Evolutionary conservation across 2,797 vertebrate species (phyloP), one percentile per base, ranked within the genome.

Genomic region (Pangasius macronema): DNA sequence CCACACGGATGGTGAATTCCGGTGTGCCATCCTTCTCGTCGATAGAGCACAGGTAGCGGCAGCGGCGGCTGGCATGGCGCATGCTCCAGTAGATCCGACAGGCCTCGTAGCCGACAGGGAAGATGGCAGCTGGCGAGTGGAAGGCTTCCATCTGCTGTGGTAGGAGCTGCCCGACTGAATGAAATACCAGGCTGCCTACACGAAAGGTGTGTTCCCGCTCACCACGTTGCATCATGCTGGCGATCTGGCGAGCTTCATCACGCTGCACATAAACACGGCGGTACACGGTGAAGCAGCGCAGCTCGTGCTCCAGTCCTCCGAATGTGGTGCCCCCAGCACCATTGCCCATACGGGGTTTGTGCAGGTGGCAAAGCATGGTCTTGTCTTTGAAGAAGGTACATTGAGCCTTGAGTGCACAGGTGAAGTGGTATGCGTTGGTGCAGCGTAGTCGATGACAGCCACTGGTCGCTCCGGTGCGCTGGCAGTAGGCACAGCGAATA

Each of bases 301-400:
- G 94, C 90, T 99, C 97, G 1, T 97, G 97, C 92, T 99, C 97
- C 0, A 55, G 46, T 33, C 81, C 86, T 49, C 85, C 76, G 4
- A 83, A 67, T 2, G 18, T 9, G 24, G 63, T 68, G 2, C 72
- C 49, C 27, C 80, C 86, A 0, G 67, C 51, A 14, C 46, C 53
- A 30, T 30, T 70, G 24, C 84, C 90, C 83, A 93, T 95, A 93
- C 93, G 94, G 87, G 98, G 98, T 93, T 97, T 97, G 94, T 99
- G 99, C 93, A 97, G 92, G 90, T 97, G 97, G 91, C 98, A 99
- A 86, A 99, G 96, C 99, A 99, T 98, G 7, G 98, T 99, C 94
- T 99, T 99, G 90, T 99, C 99, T 95, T 99, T 99, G 92, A 99
- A 99, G 95, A 99, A 99, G 95, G 97, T 99, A 96, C 99, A 99